Conservation (phyloP, 2,797 vertebrate genomes). For the Picus viridis region DNA sequence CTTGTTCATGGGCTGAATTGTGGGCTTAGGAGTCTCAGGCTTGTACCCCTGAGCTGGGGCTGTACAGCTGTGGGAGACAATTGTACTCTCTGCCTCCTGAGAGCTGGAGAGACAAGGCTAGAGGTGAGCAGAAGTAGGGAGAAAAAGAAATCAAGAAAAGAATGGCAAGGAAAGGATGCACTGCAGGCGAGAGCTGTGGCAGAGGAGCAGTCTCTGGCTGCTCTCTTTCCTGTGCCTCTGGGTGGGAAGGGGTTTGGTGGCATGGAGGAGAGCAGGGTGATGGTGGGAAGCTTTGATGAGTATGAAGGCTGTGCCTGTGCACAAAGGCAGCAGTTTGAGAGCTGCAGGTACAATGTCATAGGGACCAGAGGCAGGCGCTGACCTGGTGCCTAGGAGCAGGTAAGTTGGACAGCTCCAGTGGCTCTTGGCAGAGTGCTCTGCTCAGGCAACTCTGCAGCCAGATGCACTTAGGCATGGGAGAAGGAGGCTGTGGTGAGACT, state of each 20-base stretch:
- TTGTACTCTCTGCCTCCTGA: not conserved
- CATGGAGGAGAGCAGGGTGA: not conserved
- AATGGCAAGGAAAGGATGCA: not conserved
- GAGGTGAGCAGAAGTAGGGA: not conserved
- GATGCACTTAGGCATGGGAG: not conserved
- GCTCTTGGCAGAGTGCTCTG: not conserved
- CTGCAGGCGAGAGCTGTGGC: not conserved
- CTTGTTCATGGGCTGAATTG: not conserved
- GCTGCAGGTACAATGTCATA: not conserved
- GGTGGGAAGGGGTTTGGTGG: not conserved
- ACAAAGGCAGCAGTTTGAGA: not conserved
- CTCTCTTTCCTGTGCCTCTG: not conserved
- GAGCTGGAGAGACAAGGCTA: not conserved
- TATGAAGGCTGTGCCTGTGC: rapidly evolving
- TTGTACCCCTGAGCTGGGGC: rapidly evolving
- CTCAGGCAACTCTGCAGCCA: not conserved
- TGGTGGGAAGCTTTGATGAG: rapidly evolving
- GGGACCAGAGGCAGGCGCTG: not conserved
- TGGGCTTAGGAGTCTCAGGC: not conserved
- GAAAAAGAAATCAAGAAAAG: not conserved
- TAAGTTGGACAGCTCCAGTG: rapidly evolving
- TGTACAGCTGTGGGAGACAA: not conserved
- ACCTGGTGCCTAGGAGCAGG: not conserved
- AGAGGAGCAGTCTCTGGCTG: not conserved
- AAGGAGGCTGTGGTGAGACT: not conserved